A percentile compares a stretch with the other conserved stretches of the same genome.
phyloP scores from a whole-genome alignment of 2,888 invertebrate genomes.

The Aethes cnicana region DNA sequence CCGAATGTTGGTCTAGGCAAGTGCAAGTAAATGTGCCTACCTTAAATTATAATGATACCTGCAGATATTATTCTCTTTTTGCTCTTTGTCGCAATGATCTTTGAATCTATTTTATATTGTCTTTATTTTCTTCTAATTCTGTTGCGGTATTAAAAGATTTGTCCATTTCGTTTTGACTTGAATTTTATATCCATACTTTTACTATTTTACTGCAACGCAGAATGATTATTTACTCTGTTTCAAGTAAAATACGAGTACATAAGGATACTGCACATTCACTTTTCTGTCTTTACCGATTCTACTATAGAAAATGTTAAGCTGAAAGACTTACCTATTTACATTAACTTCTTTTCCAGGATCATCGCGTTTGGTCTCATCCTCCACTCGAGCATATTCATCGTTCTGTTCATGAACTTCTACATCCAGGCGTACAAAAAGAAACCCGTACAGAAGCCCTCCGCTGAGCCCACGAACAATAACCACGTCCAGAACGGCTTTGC shows the following conservation, averaged over 20 bases:
- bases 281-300: too few relatives aligned
- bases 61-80: too few relatives aligned
- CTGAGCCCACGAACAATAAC: conserved; percentile 51
- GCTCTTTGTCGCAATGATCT: background rate
- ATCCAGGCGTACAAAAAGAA: conserved; percentile 87
- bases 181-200: too few relatives aligned
- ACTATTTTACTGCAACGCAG: too few relatives aligned
- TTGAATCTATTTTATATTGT: background rate
- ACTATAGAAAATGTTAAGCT: too few relatives aligned
- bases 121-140: background rate
- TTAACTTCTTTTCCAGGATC: conserved; percentile 69
- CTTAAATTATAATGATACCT: too few relatives aligned
- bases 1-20: too few relatives aligned
- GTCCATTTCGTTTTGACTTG: background rate
- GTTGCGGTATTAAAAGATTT: background rate
- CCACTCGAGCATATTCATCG: conserved; percentile 94
- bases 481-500: conserved; percentile 41
- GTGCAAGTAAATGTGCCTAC: too few relatives aligned
- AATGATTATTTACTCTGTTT: background rate
- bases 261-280: too few relatives aligned
- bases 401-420: conserved; percentile 95
- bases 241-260: too few relatives aligned
- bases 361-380: conserved; percentile 89
- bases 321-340: too few relatives aligned
- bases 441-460: conserved; percentile 36